These are phyloP conservation scores for Tipula confusa DNA, from an alignment of 2,888 invertebrate species.

Conservation along the genomic window DNA sequence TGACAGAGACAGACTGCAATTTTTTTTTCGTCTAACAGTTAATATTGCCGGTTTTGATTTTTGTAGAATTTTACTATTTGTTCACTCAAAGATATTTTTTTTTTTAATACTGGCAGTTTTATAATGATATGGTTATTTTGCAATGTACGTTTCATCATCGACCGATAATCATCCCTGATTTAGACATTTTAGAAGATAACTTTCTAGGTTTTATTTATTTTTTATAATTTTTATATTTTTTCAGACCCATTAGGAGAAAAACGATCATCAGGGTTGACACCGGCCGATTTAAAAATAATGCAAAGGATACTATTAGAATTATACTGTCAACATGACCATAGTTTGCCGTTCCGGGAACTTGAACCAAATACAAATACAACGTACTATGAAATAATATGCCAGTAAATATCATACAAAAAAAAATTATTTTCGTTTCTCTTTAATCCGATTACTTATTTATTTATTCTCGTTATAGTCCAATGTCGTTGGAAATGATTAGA, in stretches of 20 bases:
- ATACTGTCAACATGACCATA: conserved; percentile 86
- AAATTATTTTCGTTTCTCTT: conserved; percentile 29
- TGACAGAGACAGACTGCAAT: too few relatives aligned
- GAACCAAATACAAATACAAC: conserved; percentile 62
- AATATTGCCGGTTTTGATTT: too few relatives aligned
- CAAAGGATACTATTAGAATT: conserved; percentile 84
- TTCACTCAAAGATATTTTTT: too few relatives aligned
- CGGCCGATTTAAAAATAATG: conserved; percentile 64
- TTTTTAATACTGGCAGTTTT: too few relatives aligned
- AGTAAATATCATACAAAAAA: conserved; percentile 39
- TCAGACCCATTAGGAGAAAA: conserved; percentile 48
- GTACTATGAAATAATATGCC: conserved; percentile 49
- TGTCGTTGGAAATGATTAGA: conserved; percentile 80
- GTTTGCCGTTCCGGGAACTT: conserved; percentile 83
- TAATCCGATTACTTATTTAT: conserved; percentile 20
- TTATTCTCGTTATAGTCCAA: conserved; percentile 54
- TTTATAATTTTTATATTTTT: conserved; percentile 26
- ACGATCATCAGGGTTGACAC: conserved; percentile 52
- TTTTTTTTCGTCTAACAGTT: too few relatives aligned
- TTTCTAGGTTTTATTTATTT: not conserved
- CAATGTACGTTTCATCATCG: too few relatives aligned
- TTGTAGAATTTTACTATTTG: too few relatives aligned
- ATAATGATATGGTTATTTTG: too few relatives aligned
- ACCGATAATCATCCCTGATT: too few relatives aligned
- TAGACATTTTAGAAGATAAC: too few relatives aligned